phyloP scores from a whole-genome alignment of 2,888 invertebrate genomes.

The Ariolimax columbianus region DNA sequence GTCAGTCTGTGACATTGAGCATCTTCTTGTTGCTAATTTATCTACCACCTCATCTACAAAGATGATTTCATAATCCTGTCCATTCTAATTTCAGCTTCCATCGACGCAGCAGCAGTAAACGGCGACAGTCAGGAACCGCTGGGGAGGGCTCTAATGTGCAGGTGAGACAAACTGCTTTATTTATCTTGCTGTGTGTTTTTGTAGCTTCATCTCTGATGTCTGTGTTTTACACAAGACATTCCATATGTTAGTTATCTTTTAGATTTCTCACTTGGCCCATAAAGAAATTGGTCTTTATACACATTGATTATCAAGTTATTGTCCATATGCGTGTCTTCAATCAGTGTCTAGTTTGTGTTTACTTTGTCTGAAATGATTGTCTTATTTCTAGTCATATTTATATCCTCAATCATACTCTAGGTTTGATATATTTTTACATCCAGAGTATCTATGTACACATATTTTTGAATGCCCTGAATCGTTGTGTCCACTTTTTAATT shows the following conservation, averaged over 20 bases:
- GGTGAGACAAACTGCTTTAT: constrained; percentile 55
- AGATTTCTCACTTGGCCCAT: too few relatives aligned
- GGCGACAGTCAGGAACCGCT: constrained; percentile 60
- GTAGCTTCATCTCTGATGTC: not conserved
- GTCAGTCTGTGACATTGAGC: too few relatives aligned
- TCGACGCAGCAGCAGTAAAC: constrained; percentile 76
- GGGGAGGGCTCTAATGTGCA: constrained; percentile 70
- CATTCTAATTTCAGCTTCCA: constrained; percentile 78
- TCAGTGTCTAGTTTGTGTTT: not conserved
- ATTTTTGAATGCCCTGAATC: not conserved
- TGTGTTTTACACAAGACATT: not conserved
- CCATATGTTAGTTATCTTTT: not conserved
- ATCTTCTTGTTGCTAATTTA: too few relatives aligned
- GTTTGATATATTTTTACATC: not conserved
- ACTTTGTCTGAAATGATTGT: not conserved
- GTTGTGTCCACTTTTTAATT: not conserved
- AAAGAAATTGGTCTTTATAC: not conserved
- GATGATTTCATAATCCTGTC: too few relatives aligned
- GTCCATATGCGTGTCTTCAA: not conserved
- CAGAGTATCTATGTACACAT: not conserved
- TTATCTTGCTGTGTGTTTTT: not conserved
- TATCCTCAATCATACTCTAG: not conserved
- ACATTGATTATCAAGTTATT: not conserved
- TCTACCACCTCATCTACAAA: too few relatives aligned
- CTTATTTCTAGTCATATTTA: not conserved